Evolutionary conservation across 2,888 invertebrate genomes (phyloP).

Genomic region (Eilema caniola): DNA sequence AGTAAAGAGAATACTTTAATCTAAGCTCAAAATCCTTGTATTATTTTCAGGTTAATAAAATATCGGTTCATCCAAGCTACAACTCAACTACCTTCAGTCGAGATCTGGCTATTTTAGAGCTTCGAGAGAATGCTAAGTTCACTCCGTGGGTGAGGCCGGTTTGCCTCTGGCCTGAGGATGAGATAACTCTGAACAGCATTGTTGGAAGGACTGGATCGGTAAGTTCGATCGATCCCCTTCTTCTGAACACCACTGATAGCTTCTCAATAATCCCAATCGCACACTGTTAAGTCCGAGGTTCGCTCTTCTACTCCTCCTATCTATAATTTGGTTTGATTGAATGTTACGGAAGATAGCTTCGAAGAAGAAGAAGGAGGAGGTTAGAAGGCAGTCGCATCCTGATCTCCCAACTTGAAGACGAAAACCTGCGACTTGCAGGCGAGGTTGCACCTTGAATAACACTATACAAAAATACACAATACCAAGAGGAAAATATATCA

Average conservation of each 20-base stretch:
- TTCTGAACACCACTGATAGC: neutral
- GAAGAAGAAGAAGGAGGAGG: neutral
- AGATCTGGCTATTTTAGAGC: constrained; percentile 84
- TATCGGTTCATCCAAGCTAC: constrained; percentile 84
- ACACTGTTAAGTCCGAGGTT: too few relatives aligned
- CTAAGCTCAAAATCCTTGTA: neutral
- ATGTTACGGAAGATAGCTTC: neutral
- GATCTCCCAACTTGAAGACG: neutral
- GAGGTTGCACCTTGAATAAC: too few relatives aligned
- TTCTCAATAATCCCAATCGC: too few relatives aligned
- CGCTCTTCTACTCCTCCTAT: neutral
- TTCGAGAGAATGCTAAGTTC: constrained; percentile 76
- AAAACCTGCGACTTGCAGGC: neutral
- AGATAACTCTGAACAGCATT: constrained; percentile 65
- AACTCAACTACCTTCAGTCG: constrained; percentile 81
- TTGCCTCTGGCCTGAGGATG: constrained; percentile 85
- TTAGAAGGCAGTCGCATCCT: too few relatives aligned
- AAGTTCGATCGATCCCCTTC: constrained; percentile 41
- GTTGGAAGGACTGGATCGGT: constrained; percentile 80
- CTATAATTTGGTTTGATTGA: neutral
- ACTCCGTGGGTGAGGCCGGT: constrained; percentile 85
- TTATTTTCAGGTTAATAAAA: constrained; percentile 53
- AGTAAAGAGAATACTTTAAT: neutral
- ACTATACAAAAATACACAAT: too few relatives aligned
- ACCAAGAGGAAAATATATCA: too few relatives aligned